Percentiles rank a stretch among this genome's conserved stretches.
Conservation (phyloP, 2,888 invertebrate species). For the Anorthoa munda region DNA sequence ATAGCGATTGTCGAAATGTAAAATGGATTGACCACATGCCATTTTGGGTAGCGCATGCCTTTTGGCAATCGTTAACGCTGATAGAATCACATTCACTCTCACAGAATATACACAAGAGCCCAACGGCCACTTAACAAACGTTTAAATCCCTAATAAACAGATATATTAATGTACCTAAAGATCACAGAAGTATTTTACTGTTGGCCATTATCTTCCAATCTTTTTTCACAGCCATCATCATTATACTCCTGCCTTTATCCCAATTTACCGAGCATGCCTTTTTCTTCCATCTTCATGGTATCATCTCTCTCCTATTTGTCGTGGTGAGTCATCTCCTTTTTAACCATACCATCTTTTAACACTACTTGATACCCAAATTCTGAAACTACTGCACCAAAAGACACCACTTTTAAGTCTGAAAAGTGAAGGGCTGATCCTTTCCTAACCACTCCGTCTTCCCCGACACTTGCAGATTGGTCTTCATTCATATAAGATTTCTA, state of each 20-base stretch:
- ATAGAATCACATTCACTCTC: background rate
- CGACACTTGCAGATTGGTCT: conserved; percentile 51
- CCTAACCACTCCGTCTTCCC: conserved; percentile 10
- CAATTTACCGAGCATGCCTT: too few relatives aligned
- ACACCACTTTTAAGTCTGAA: too few relatives aligned
- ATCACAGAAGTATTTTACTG: background rate
- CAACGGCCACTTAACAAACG: background rate
- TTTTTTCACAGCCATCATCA: background rate
- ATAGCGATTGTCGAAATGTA: background rate
- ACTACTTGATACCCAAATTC: background rate
- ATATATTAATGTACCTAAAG: background rate
- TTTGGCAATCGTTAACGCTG: background rate
- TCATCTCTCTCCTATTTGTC: too few relatives aligned
- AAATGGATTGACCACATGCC: background rate
- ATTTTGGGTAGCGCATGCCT: background rate
- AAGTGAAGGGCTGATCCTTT: conserved; percentile 14
- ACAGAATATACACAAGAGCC: background rate
- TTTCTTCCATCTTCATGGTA: too few relatives aligned
- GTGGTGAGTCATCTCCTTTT: too few relatives aligned
- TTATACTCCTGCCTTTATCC: too few relatives aligned
- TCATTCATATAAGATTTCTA: conserved; percentile 51
- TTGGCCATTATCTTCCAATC: background rate
- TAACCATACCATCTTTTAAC: too few relatives aligned
- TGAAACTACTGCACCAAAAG: background rate
- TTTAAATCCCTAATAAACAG: background rate